phyloP scores from a whole-genome alignment of 1,140 invertebrate species.

The Pantala flavescens region DNA sequence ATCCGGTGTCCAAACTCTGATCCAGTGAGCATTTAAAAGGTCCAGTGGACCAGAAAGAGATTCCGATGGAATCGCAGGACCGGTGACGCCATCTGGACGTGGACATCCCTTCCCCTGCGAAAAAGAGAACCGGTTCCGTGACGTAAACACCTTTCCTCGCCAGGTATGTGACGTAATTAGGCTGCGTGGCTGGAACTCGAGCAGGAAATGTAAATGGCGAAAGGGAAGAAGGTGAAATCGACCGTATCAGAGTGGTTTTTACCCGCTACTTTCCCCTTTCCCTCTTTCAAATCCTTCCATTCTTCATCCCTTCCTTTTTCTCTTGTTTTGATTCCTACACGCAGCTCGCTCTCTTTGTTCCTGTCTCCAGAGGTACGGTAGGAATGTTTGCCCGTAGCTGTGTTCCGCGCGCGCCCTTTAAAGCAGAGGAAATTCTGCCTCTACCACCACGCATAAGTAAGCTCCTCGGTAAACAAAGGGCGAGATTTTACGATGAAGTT shows the following conservation, averaged over 20 bases:
- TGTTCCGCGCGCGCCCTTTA: too few species aligned
- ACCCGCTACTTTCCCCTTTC: neutral
- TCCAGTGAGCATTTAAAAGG: too few species aligned
- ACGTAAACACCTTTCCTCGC: neutral
- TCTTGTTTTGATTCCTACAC: neutral
- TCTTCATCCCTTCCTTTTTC: neutral
- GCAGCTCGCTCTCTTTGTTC: neutral
- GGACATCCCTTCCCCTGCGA: neutral
- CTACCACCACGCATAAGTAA: too few species aligned
- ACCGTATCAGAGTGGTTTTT: neutral
- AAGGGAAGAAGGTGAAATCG: neutral
- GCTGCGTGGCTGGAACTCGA: neutral
- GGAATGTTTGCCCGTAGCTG: too few species aligned
- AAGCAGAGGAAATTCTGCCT: too few species aligned
- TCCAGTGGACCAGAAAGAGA: too few species aligned
- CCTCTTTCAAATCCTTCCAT: neutral
- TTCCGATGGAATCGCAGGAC: too few species aligned
- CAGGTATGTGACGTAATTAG: neutral
- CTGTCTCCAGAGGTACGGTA: too few species aligned
- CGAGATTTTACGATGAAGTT: too few species aligned
- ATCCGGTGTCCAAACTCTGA: too few species aligned
- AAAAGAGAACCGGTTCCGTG: neutral
- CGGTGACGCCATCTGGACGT: neutral
- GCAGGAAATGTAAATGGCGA: neutral
- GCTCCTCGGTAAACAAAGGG: too few species aligned